Evolutionary conservation across 2,113 vertebrate genomes (phyloP).

Genomic region (Sylvia atricapilla): DNA sequence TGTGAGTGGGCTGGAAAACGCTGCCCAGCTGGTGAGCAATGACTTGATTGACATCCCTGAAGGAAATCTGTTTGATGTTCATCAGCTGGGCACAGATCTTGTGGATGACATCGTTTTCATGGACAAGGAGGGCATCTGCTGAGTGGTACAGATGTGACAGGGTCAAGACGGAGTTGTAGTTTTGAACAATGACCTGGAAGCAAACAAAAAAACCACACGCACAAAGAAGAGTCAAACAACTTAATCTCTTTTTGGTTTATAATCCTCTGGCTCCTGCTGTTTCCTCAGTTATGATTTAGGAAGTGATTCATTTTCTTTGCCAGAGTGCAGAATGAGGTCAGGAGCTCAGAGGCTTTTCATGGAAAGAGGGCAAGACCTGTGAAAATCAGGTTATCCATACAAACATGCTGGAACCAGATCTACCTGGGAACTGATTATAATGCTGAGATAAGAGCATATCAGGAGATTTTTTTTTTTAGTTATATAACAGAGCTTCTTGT

Average conservation of each 20-base stretch:
- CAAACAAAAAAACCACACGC: neutral
- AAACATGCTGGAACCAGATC: neutral
- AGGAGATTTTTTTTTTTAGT: neutral
- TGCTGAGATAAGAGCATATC: neutral
- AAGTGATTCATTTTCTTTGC: neutral
- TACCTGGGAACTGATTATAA: neutral
- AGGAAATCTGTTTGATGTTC: conserved; percentile 91
- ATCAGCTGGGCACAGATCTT: conserved; percentile 88
- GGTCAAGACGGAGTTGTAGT: conserved; percentile 94
- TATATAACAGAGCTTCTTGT: neutral
- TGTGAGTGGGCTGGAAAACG: conserved; percentile 85
- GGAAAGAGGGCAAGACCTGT: neutral
- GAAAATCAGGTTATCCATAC: neutral
- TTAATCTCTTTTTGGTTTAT: neutral
- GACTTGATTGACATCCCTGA: conserved; percentile 86
- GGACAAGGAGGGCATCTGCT: conserved; percentile 91
- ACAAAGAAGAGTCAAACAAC: neutral
- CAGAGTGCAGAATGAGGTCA: neutral
- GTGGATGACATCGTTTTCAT: conserved; percentile 92
- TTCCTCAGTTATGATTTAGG: neutral
- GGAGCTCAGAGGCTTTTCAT: neutral
- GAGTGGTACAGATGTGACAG: conserved; percentile 89
- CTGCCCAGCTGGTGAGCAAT: conserved; percentile 92
- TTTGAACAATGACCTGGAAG: conserved; percentile 93
- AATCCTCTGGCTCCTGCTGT: neutral